Evolutionary conservation across 2,888 invertebrate species (phyloP), one percentile per base, ranked within the genome.

Genomic region (Gonocerus acuteangulatus): DNA sequence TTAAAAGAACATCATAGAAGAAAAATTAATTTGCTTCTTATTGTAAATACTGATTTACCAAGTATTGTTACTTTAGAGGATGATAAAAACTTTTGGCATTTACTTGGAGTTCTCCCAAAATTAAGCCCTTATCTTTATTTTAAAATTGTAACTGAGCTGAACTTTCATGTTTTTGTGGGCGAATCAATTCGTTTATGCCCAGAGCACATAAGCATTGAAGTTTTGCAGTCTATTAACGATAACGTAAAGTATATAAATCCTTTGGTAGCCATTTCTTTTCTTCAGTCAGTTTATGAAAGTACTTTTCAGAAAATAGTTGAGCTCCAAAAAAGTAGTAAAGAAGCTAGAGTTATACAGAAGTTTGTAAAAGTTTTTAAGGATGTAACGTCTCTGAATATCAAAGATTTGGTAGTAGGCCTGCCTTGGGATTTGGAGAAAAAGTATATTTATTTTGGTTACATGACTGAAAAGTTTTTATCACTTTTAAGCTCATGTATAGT

Each of bases 41-140:
- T 66, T 2, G 44, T 66, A 32, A 66, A 66, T 51, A 66, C 66
- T 18, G 62, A 66, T 52, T 64, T 64, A 36, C 60, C 61, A 22
- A 47, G 57, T 21, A 39, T 60, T 36, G 32, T 32, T 2, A 48
- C 36, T 27, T 45, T 66, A 15, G 60, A 62, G 36, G 62, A 64
- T 44, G 66, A 66, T 32, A 45, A 48, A 13, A 52, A 64, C 52
- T 62, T 61, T 39, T 62, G 66, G 60, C 66, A 66, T 36, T 42
- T 66, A 16, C 19, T 66, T 19, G 60, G 60, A 22, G 21, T 15
- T 4, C 23, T 62, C 1, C 66, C 66, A n/a, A 47, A 51, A 32
- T 34, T 66, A 19, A 66, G 66, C 56, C 59, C 51, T 13, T 64
- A 48, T 22, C 23, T 66, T 18, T 66, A 64, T 48, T 60, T 66